Percentiles rank a stretch among this genome's conserved stretches.
Evolutionary conservation across 2,113 vertebrate species (phyloP).

Genomic region (Hemibates koningsi): DNA sequence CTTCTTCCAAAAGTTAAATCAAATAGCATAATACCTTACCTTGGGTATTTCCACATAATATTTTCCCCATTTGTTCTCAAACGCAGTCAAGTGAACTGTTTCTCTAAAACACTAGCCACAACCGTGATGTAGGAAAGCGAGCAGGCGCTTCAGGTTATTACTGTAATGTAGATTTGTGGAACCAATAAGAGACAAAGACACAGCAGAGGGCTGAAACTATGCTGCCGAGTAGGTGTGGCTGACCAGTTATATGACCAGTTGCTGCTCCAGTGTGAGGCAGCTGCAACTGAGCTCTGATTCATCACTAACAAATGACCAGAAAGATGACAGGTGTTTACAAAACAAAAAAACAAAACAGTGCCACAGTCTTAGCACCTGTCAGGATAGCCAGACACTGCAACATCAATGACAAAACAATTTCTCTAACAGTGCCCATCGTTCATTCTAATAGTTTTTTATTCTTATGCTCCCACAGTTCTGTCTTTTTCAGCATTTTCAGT

Average conservation of each 20-base stretch:
- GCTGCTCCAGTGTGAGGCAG: conserved; percentile 1
- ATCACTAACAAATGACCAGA: neutral
- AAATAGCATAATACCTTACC: conserved; percentile 12
- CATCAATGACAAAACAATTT: neutral
- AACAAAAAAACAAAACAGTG: neutral
- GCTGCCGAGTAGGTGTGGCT: conserved; percentile 22
- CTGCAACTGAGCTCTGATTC: conserved; percentile 10
- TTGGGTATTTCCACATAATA: conserved; percentile 7
- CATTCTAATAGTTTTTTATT: neutral
- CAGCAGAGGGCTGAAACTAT: neutral
- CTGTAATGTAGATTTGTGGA: neutral
- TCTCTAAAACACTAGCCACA: neutral
- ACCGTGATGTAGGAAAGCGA: neutral
- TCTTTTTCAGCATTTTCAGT: neutral
- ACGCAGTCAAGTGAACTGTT: neutral
- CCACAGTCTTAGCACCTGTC: neutral
- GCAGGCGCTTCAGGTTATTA: neutral
- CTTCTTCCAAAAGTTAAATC: neutral
- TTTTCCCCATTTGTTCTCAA: conserved; percentile 10
- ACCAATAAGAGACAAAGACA: neutral
- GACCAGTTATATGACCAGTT: neutral
- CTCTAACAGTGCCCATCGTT: neutral
- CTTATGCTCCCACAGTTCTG: neutral
- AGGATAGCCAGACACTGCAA: neutral
- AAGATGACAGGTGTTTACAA: neutral